Base-by-base conservation (phyloP, 1,140 invertebrate genomes). In the Lepidostoma basale region DNA sequence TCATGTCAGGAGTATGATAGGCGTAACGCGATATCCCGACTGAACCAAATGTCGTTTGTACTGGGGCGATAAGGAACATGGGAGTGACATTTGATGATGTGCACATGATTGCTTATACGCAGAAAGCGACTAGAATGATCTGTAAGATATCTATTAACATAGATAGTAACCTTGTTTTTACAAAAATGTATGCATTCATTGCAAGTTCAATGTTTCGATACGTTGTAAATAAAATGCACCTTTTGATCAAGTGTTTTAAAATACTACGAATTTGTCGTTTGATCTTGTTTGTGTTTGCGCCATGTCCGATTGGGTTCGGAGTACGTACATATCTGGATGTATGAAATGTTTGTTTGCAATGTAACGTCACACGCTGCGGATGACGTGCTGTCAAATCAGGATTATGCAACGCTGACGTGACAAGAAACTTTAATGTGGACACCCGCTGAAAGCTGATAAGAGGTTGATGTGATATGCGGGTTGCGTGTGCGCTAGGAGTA, bases 21-120 rank as follows among this genome's bases (percentile, higher is more conserved):
- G 36, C 56, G 56, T 42, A 59, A 59, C 39, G 18, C 25, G 56
- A 59, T 59, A 59, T 42, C 14, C 56, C 14, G 23, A 30, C 12
- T 30, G 56, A 59, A 59, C 33, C 56, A 59, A 59, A 59, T 59
- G 56, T 22, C 56, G 25, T 59, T 59, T n/a, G 20, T 40, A 42
- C 56, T 42, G 33, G 20, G 33, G 56, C 36, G 36, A 59, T 59
- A 59, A 59, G 56, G 56, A 39, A 59, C 56, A 3, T 59, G 56
- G 39, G 9, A 59, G 56, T 42, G 56, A 59, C 39, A 59, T 59
- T 40, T 59, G 56, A 59, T 59, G 56, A 59, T 59, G 39, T 59
- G 56, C 36, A 59, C 39, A 42, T 59, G 56, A 59, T 59, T 42
- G 22, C 39, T 36, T 3, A 59, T 42, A 23, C 33, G 30, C 18